Base-by-base conservation (phyloP, 1,140 invertebrate genomes). In the Antheraea mylitta region DNA sequence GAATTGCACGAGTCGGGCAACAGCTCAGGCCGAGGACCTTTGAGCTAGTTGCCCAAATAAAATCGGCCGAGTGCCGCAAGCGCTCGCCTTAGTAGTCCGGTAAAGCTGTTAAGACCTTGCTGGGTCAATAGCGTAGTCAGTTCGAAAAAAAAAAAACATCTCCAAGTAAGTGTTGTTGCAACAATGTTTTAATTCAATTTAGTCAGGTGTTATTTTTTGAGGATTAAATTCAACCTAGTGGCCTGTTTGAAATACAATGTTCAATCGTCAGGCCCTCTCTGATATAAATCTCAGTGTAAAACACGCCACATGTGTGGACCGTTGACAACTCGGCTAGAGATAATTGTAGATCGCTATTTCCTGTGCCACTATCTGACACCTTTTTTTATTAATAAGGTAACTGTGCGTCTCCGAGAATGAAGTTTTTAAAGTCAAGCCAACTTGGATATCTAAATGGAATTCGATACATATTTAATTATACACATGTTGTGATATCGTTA, bases 291-390 rank as follows among this genome's bases (percentile, higher is more conserved):
- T 81, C 67, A 71, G 53, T 68, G 69, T 70, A 65, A 74, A 74
- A 45, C 11, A 68, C 37, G 67, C 64, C 59, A 69, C 67, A 64
- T 69, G 71, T 67, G 68, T 64, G 66, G 73, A 53, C 16, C 76
- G 69, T 66, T 78, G 74, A 75, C 76, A 75, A 68, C 45, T 69
- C 58, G n/a, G 22, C 64, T 58, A 70, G 68, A 74, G 81, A 89
- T 88, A 88, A 88, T 87, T 86, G 85, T 78, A 70, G 74, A 80
- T 82, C 81, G 81, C 77, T 77, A 85, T 89, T 89, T 89, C 87
- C 87, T 89, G 86, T 85, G 79, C 81, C 67, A 82, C 80, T 80
- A 80, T 81, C 79, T 72, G 73, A 79, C 80, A 79, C 77, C 76
- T 84, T 87, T 86, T 38, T 86, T 69, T 71, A 71, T 74, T 74